Evolutionary conservation across 2,113 vertebrate species (phyloP).

Genomic region (Microcebus murinus): DNA sequence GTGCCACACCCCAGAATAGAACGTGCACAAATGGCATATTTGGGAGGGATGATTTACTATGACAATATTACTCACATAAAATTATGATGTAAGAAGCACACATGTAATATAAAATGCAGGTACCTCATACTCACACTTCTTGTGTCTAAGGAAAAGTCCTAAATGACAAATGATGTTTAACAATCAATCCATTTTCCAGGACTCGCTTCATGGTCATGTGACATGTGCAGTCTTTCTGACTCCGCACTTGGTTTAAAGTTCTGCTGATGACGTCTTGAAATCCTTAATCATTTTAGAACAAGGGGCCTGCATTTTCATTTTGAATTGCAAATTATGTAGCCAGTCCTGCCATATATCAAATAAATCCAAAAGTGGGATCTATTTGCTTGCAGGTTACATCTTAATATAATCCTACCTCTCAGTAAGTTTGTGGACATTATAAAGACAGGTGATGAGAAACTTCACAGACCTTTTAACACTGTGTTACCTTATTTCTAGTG

Average conservation of each 20-base stretch:
- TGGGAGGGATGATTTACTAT: accelerated
- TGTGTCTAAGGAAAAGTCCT: background rate
- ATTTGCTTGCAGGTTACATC: background rate
- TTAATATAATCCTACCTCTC: background rate
- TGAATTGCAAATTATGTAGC: background rate
- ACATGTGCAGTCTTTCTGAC: background rate
- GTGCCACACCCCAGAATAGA: background rate
- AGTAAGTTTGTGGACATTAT: background rate
- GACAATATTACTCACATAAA: accelerated
- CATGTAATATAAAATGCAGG: background rate
- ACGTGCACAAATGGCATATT: accelerated
- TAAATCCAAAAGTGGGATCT: background rate
- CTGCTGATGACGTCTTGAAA: background rate
- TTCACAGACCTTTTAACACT: no score
- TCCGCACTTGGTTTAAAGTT: background rate
- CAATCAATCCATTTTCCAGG: background rate
- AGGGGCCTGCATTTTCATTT: background rate
- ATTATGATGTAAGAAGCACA: accelerated
- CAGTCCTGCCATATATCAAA: background rate
- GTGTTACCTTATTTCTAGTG: background rate
- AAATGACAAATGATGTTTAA: background rate
- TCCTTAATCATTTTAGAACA: background rate
- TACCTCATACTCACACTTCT: background rate
- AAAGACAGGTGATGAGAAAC: background rate
- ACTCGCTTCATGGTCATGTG: background rate